Conservation (phyloP, 2,113 vertebrate species). For the Puma concolor region DNA sequence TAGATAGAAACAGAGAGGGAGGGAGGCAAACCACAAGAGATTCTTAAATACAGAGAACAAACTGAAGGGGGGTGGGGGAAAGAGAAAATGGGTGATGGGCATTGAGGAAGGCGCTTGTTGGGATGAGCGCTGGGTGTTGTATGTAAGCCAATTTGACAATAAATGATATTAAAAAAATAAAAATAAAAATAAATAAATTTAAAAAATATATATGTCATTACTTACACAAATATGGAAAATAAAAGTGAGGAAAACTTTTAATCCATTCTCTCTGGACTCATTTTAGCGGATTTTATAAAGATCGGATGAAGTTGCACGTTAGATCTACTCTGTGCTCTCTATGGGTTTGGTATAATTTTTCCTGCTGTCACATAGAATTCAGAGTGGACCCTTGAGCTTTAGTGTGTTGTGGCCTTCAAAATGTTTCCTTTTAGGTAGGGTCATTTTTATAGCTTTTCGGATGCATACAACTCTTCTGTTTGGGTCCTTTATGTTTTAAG, state of each 20-base stretch:
- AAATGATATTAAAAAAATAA: not conserved
- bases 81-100: too few relatives aligned
- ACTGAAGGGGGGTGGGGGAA: too few relatives aligned
- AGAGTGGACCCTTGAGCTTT: not conserved
- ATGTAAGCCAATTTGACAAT: too few relatives aligned
- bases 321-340: not conserved
- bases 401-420: not conserved
- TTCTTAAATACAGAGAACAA: too few relatives aligned
- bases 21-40: too few relatives aligned
- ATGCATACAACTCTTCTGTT: not conserved
- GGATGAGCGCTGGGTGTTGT: too few relatives aligned
- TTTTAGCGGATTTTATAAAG: not conserved
- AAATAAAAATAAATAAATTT: not conserved
- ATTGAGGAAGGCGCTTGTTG: too few relatives aligned
- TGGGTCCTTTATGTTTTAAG: not conserved
- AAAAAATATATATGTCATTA: not conserved
- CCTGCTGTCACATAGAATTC: not conserved
- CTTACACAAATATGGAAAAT: not conserved
- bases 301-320: not conserved
- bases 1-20: too few relatives aligned
- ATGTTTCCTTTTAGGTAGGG: not conserved
- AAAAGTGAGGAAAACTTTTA: not conserved
- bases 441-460: slow-evolving; percentile 6
- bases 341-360: not conserved
- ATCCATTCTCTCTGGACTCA: not conserved